phyloP scores from a whole-genome alignment of 2,113 vertebrate species.

The Stigmatopora nigra region DNA sequence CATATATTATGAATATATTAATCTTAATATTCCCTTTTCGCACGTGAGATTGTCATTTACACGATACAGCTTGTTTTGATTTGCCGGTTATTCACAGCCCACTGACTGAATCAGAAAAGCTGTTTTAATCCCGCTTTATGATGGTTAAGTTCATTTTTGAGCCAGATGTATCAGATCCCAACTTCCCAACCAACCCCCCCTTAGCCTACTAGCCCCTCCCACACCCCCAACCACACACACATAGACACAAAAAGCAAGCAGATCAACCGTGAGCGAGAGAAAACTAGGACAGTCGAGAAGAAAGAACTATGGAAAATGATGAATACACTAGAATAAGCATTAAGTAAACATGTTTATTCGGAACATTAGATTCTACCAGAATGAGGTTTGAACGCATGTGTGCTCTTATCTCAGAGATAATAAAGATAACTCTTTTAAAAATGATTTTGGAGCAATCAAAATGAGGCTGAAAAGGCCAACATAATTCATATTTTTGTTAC shows the following conservation, averaged over 20 bases:
- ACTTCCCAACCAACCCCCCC: slow-evolving; percentile 15
- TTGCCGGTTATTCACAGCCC: slow-evolving; percentile 20
- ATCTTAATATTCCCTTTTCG: neutral
- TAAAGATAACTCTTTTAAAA: neutral
- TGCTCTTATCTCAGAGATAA: neutral
- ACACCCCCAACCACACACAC: neutral
- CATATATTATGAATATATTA: neutral
- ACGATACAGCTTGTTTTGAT: slow-evolving; percentile 5
- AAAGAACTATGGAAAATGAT: slow-evolving; percentile 1
- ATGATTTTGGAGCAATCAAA: neutral
- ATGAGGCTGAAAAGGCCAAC: too few species aligned
- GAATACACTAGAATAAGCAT: neutral
- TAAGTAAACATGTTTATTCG: neutral
- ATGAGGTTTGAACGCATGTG: neutral
- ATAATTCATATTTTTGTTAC: neutral
- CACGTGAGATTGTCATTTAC: neutral
- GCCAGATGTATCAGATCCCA: slow-evolving; percentile 39
- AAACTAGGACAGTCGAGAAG: slow-evolving; percentile 18
- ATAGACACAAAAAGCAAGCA: slow-evolving; percentile 10
- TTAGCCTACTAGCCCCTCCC: neutral
- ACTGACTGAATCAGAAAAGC: slow-evolving; percentile 39
- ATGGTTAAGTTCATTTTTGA: slow-evolving; percentile 32
- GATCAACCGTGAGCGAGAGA: slow-evolving; percentile 17
- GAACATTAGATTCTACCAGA: neutral
- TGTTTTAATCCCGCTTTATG: slow-evolving; percentile 43